Evolutionary conservation across 1,140 invertebrate species (phyloP).

Genomic region (Brachionus manjavacas): DNA sequence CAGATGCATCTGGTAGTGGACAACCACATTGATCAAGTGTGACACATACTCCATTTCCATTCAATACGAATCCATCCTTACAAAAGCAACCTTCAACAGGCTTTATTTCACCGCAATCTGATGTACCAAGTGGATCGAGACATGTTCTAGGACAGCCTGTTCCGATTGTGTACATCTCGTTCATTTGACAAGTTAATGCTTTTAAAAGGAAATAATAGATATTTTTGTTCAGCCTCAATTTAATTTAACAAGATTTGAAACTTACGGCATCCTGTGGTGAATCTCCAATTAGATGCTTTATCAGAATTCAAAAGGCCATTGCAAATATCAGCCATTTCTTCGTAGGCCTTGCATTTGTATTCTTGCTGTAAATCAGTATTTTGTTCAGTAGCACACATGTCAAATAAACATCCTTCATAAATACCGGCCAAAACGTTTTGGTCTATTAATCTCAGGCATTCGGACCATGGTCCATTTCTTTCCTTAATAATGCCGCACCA

Average conservation of each 20-base stretch:
- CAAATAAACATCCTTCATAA: not conserved
- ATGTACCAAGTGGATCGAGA: not conserved
- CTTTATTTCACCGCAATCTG: slow-evolving; percentile 9
- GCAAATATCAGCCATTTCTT: slow-evolving; percentile 9
- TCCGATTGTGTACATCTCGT: not conserved
- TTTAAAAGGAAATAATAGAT: no score
- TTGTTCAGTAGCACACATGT: slow-evolving; percentile 27
- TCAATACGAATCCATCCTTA: slow-evolving; percentile 4
- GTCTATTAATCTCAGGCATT: not conserved
- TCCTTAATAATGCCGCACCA: not conserved
- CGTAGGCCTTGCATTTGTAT: slow-evolving; percentile 8
- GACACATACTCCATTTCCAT: not conserved
- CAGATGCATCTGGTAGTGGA: slow-evolving; percentile 3
- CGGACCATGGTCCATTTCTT: not conserved
- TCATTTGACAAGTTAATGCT: not conserved
- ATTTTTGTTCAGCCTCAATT: no score
- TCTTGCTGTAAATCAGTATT: not conserved
- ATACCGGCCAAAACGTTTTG: not conserved
- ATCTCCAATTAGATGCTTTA: not conserved
- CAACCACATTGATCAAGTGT: slow-evolving; percentile 11
- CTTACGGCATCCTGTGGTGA: slow-evolving; percentile 4
- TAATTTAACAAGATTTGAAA: not conserved
- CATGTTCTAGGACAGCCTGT: slow-evolving; percentile 12
- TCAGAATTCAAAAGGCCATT: not conserved
- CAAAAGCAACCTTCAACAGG: slow-evolving; percentile 33